Base-by-base conservation (phyloP, 2,113 vertebrate genomes). In the Etia nguti region DNA sequence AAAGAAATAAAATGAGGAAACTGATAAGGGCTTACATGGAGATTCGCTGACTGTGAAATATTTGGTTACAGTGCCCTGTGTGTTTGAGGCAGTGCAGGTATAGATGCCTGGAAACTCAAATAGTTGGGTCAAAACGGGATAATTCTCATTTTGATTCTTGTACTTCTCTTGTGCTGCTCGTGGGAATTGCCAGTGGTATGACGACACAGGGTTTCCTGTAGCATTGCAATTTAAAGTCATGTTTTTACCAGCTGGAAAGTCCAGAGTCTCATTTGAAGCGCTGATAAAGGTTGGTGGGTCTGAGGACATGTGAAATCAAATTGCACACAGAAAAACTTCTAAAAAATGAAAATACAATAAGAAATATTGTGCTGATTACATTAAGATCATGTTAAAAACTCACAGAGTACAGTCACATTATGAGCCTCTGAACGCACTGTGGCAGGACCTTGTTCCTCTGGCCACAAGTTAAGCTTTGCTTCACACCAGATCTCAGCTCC, bases 401-500 rank as follows among this genome's bases (percentile, higher is more conserved):
- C 8, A 60, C 57, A 60, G 29, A 60, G 57, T 10, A 60, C 29
- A 60, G 3, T 73, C 22, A 95, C 1, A 60, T 0, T 60, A 60
- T 31, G 57, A 0, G 0, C 26, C 2, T 83, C 3, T 22, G 86
- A 92, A 0, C 6, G 57, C 2, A 3, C 26, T 4, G 5, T 0
- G 6, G 0, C 2, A 16, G 24, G 12, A 1, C 2, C 4, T 18
- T 81, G 43, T 8, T 50, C 82, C 1, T 4, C 1, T 10, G 83
- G 1, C 1, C 1, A 10, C 26, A 97, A 83, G 68, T 95, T 20
- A 6, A 97, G 90, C 8, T 86, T 56, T 0, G 88, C 90, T 5
- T 52, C 86, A 86, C 97, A 97, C 18, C 85, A 89, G 89, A 97
- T n/a, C 16, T 4, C 73, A 50, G 57, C 29, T 4, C 89, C 88